phyloP scores from a whole-genome alignment of 2,113 vertebrate species.

The Pollachius pollachius region DNA sequence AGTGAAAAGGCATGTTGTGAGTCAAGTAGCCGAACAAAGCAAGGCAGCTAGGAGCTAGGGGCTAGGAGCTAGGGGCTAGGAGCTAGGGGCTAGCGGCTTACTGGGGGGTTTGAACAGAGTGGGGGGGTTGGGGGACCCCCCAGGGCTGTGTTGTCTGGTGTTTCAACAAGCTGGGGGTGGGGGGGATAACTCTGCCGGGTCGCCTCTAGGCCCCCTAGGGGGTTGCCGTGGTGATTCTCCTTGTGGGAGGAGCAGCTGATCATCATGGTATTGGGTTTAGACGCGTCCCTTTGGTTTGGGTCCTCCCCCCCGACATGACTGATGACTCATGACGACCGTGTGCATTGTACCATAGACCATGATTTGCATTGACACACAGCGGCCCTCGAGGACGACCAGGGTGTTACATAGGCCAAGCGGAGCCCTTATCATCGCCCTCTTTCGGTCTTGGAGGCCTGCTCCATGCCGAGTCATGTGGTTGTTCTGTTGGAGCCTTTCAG shows the following conservation, averaged over 20 bases:
- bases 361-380: too few species aligned
- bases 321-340: background rate
- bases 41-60: background rate
- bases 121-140: slow-evolving; percentile 36
- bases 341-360: too few species aligned
- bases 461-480: background rate
- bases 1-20: slow-evolving; percentile 32
- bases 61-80: background rate
- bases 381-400: too few species aligned
- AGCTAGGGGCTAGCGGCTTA: background rate
- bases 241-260: background rate
- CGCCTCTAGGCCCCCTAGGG: slow-evolving; percentile 1
- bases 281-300: background rate
- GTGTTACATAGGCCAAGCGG: too few species aligned
- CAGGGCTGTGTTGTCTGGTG: slow-evolving; percentile 35
- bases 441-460: background rate
- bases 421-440: background rate
- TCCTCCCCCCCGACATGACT: background rate
- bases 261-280: background rate
- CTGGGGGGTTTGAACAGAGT: slow-evolving; percentile 22
- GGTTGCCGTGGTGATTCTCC: slow-evolving; percentile 21
- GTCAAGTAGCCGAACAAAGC: slow-evolving; percentile 37
- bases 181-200: slow-evolving; percentile 5
- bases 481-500: background rate
- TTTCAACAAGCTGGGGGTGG: too few species aligned